Evolutionary conservation across 2,113 vertebrate genomes (phyloP), one percentile per base, ranked within the genome.

Genomic region (Hypomesus transpacificus): DNA sequence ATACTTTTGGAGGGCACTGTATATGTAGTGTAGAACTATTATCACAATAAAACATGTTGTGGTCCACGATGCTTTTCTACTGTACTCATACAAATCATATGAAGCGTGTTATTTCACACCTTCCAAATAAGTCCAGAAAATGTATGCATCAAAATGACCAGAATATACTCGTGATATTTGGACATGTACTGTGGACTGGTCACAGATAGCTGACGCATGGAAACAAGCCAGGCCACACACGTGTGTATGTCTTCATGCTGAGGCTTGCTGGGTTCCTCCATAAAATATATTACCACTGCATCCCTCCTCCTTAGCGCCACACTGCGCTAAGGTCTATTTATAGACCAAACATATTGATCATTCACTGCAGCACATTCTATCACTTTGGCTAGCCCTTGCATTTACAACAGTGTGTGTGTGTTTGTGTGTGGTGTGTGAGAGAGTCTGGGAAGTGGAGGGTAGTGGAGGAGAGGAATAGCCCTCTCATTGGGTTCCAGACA

Each of bases 271-370:
- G 81, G 66, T 84, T 73, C 60, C 77, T 70, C 80, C 82, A 76
- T 88, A 81, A 91, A 85, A 90, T 90, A 90, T 87, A 92, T 90
- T 87, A 88, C 85, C 85, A 71, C 84, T 80, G 86, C 86, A 85
- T 85, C 81, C 83, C 78, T 80, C 84, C 83, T 81, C 85, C 83
- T 82, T 84, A 88, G 85, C 78, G 71, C 80, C 85, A 89, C 79
- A 86, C 81, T 80, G 82, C 83, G 74, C 83, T 87, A 80, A 28
- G 0, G 74, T 87, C 89, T 89, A 88, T 92, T 92, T 89, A 90
- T 89, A 90, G 90, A 84, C 79, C 87, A 90, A 90, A 91, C 89
- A 89, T 91, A 91, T 91, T 89, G 89, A 92, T 90, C 89, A 90
- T 69, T 51, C 84, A 59, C 86, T 85, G 86, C 87, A 86, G 82